Evolutionary conservation across 2,797 vertebrate species (phyloP), one percentile per base, ranked within the genome.

Genomic region (Bryconaethiops microstoma): DNA sequence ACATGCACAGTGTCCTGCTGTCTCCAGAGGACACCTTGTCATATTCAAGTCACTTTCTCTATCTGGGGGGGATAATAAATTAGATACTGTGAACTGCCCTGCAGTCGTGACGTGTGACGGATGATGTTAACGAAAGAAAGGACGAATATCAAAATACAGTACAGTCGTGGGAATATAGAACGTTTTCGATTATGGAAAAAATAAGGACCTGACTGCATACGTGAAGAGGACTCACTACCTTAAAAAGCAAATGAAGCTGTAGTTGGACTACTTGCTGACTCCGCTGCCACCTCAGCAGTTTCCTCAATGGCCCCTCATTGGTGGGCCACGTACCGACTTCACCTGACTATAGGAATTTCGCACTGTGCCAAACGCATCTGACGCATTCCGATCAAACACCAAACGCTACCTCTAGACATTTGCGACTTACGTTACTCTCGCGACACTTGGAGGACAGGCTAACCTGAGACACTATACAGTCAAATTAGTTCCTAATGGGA

Each of bases 21-120:
- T 87, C 82, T 77, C 80, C 82, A 89, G 90, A 86, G 91, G 92
- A 94, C 94, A 93, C 93, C 93, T 94, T 94, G 94, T 95, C 93
- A 42, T 91, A 91, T 92, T 94, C 91, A 92, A 92, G 92, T 94
- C 93, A 92, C 92, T 93, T 7, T 64, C 90, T 91, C 83, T 90
- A 82, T 91, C 87, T 90, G 29, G 86, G 88, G 91, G 92, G 91
- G 85, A 83, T 90, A 94, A 95, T 95, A 95, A 95, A 95, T 95
- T 94, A 95, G 89, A 92, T 91, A 91, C 90, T 93, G 91, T 91
- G 90, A 95, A 95, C 95, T 94, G 94, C 92, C 95, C 95, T 92
- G 95, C 95, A 95, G 95, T 95, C 92, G 91, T 92, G 93, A 90
- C 91, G 91, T 64, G 62, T 91, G 92, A 92, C 89, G 84, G 89